A percentile compares a stretch with the other conserved stretches of the same genome.
Evolutionary conservation across 1,140 invertebrate species (phyloP).

Genomic region (Zaprionus davidi): DNA sequence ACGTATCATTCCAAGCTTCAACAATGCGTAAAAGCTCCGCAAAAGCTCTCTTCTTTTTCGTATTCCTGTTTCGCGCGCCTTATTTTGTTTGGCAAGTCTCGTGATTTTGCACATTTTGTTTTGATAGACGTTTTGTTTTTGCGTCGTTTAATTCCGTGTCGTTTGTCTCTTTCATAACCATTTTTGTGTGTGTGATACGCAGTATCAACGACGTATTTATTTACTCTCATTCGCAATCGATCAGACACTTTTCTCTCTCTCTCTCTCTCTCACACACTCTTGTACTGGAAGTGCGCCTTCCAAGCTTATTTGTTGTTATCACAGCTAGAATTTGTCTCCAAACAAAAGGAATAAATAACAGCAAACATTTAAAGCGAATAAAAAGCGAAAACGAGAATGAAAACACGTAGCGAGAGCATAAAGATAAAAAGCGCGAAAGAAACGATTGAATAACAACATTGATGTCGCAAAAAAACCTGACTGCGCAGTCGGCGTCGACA

Average conservation of each 20-base stretch:
- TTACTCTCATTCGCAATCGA: conserved; percentile 17
- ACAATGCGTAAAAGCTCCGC: conserved; percentile 7
- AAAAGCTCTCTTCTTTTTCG: conserved; percentile 19
- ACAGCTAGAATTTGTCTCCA: background rate
- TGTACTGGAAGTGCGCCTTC: too few species aligned
- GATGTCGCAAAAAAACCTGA: background rate
- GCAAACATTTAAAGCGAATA: background rate
- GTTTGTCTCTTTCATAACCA: conserved; percentile 21
- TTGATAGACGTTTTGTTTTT: conserved; percentile 57
- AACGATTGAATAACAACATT: conserved; percentile 68
- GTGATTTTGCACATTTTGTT: conserved; percentile 59
- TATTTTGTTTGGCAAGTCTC: conserved; percentile 34
- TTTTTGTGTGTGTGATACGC: conserved; percentile 14
- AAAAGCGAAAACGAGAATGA: conserved; percentile 7
- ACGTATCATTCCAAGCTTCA: background rate
- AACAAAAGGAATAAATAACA: conserved; percentile 14
- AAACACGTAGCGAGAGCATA: background rate
- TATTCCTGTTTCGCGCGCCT: conserved; percentile 5
- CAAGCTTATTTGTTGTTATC: conserved; percentile 12
- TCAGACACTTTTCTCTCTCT: conserved; percentile 4
- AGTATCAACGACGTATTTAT: background rate
- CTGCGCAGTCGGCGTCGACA: background rate
- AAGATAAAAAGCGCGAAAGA: conserved; percentile 34
- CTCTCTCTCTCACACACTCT: background rate
- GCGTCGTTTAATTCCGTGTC: conserved; percentile 33